Conservation (phyloP, 92 coral and sea anemone species). For the Epizoanthus rinbou region DNA sequence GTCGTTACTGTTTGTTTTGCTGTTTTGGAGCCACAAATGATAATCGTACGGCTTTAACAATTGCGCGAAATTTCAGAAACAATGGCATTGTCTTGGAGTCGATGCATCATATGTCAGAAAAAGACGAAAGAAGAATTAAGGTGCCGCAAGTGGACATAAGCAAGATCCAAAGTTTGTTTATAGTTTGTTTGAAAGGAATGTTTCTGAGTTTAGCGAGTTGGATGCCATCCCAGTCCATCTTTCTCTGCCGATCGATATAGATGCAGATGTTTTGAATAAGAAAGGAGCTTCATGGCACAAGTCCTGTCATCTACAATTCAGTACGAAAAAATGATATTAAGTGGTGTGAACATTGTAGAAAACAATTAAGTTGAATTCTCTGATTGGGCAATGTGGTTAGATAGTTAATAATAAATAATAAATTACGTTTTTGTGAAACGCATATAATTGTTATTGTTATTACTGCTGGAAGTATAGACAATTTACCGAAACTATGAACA, state of each 20-base stretch:
- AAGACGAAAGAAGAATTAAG: slow-evolving; percentile 59
- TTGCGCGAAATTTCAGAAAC: not conserved
- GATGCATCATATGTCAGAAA: slow-evolving; percentile 56
- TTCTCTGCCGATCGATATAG: slow-evolving; percentile 43
- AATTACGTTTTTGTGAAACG: too few species aligned
- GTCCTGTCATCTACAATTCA: slow-evolving; percentile 69
- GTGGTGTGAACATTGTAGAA: too few species aligned
- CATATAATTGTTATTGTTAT: too few species aligned
- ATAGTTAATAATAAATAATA: too few species aligned
- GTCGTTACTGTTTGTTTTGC: not conserved
- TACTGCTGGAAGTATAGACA: too few species aligned
- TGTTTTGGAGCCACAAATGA: not conserved
- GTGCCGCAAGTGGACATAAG: slow-evolving; percentile 53
- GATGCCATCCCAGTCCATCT: slow-evolving; percentile 55
- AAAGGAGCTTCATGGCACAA: slow-evolving; percentile 79
- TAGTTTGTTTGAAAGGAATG: slow-evolving; percentile 57
- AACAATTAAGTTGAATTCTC: too few species aligned
- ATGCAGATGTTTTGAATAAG: slow-evolving; percentile 54
- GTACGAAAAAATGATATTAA: not conserved
- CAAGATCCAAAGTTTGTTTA: slow-evolving; percentile 48
- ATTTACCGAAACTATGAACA: too few species aligned
- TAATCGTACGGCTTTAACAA: not conserved
- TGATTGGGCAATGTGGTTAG: too few species aligned
- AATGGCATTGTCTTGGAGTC: slow-evolving; percentile 55
- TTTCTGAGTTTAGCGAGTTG: slow-evolving; percentile 23